Conservation (phyloP, 2,888 invertebrate genomes). For the Spisula solida region DNA sequence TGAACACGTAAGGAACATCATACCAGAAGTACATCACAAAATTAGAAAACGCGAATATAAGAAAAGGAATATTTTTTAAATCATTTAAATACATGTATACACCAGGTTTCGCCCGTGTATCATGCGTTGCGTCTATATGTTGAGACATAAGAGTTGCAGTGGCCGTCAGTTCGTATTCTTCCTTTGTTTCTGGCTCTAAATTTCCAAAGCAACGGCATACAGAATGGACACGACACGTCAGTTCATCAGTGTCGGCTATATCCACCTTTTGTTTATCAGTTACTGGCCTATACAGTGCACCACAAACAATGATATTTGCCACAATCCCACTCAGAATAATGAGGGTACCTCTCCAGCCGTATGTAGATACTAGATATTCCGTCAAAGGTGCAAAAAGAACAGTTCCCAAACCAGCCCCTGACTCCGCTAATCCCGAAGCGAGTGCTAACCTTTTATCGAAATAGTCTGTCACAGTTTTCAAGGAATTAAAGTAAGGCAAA, state of each 20-base stretch:
- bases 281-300: constrained; percentile 81
- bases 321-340: constrained; percentile 82
- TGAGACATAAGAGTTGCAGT: background rate
- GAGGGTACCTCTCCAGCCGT: constrained; percentile 84
- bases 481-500: constrained; percentile 85
- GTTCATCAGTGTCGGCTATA: background rate
- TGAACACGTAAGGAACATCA: constrained; percentile 97
- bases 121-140: background rate
- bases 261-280: background rate
- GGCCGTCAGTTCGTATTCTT: background rate
- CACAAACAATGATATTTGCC: constrained; percentile 82
- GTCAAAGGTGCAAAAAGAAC: constrained; percentile 83
- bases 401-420: constrained; percentile 85
- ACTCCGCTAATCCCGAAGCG: constrained; percentile 85
- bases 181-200: background rate
- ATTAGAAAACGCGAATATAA: constrained; percentile 89
- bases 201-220: background rate
- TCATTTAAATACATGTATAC: background rate
- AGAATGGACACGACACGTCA: background rate
- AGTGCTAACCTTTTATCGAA: constrained; percentile 84
- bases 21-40: constrained; percentile 95
- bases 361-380: constrained; percentile 80
- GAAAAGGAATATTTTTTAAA: constrained; percentile 50
- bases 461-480: constrained; percentile 85
- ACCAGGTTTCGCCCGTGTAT: background rate